Evolutionary conservation across 2,888 invertebrate genomes (phyloP), one percentile per base, ranked within the genome.

Genomic region (Cremastinae sp.): DNA sequence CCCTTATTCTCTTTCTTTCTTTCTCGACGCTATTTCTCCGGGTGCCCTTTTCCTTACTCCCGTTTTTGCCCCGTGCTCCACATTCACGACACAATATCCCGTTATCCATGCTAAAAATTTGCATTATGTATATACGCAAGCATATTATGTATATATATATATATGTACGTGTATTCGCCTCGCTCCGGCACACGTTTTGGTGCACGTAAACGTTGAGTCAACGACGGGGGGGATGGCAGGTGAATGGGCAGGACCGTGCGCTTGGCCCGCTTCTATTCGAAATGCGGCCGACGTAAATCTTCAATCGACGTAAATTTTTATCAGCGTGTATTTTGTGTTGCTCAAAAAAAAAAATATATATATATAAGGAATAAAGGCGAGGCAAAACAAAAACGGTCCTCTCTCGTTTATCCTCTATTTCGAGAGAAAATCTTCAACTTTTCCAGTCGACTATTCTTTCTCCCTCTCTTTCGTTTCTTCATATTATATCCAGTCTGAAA

Each of bases 241-340:
- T 28, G 28, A 28, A 59, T n/a, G 45, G 5, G 28, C 28, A 5
- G 28, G 2, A 3, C 2, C 2, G 43, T n/a, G 45, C 22, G 28
- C 45, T 59, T 59, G 4, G 20, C 14, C 9, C 41, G 2, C 45
- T 59, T 45, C 59, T 28, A 12, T 28, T 0, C 45, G 28, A 38
- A 80, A 81, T 79, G 79, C 79, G 74, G 78, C 75, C 70, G 71
- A 84, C 84, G 83, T 86, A 85, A 86, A 86, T 86, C 84, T 84
- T 80, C 78, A 74, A 80, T 80, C 82, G 82, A 83, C 84, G 83
- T 85, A 84, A 86, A 86, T 86, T 86, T 84, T 84, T 85, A 86
- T 84, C 84, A 81, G 66, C 20, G 56, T 38, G 47, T 47, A 16
- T 47, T 2, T 18, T 8, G 14, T 16, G 47, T 18, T 16, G 14